Evolutionary conservation across 2,797 vertebrate species (phyloP).

Genomic region (Coccyzus lansbergi): DNA sequence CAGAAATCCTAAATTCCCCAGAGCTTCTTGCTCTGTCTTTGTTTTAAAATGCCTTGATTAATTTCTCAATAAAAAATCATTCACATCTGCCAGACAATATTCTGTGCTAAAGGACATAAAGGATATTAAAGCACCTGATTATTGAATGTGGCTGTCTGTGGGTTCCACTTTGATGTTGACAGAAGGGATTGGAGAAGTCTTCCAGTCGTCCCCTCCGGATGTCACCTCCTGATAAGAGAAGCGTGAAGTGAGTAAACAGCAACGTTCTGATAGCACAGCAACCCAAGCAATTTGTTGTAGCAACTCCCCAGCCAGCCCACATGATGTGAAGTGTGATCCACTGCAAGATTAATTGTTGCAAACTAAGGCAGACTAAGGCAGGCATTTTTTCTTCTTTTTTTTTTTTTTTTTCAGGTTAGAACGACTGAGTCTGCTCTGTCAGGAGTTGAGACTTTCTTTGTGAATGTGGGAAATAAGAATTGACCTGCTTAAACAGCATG

Average conservation of each 20-base stretch:
- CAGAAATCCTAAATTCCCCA: neutral
- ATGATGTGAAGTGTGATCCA: neutral
- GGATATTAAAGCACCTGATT: neutral
- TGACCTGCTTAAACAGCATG: neutral
- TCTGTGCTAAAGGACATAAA: neutral
- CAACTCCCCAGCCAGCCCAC: neutral
- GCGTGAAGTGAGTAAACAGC: neutral
- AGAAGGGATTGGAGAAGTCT: neutral
- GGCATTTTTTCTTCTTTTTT: too few relatives aligned
- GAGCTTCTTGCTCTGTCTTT: neutral
- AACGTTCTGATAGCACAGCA: neutral
- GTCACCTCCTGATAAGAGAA: neutral
- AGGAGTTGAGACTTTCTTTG: neutral
- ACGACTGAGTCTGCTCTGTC: neutral
- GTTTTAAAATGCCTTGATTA: neutral
- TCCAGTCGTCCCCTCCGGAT: neutral
- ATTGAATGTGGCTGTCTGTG: neutral
- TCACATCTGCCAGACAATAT: neutral
- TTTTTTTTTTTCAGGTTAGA: neutral
- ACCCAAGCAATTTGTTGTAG: neutral
- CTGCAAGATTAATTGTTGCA: neutral
- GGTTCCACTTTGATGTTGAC: neutral
- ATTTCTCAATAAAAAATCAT: neutral
- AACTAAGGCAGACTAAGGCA: neutral
- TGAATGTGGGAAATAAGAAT: neutral